A percentile compares a stretch with the other conserved stretches of the same genome.
These are phyloP conservation scores for Taenaris catops DNA, from an alignment of 2,888 invertebrate genomes.

Conservation along the genomic window DNA sequence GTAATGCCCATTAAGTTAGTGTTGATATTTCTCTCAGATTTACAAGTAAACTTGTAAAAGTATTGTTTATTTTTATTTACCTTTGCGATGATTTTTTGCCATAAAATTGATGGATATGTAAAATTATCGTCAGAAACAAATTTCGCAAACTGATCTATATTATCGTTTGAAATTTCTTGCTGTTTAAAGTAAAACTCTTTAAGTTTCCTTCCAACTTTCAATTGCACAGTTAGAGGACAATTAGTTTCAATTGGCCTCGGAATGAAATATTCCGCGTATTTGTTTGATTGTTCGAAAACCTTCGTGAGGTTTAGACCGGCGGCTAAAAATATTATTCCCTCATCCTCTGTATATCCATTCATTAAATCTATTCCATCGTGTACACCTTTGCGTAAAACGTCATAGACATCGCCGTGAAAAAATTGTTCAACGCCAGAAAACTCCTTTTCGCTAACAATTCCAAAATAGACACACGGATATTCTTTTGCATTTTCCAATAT, in stretches of 20 bases:
- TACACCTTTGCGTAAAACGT: slow-evolving; percentile 46
- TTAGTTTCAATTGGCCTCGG: slow-evolving; percentile 27
- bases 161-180: slow-evolving; percentile 45
- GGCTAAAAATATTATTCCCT: slow-evolving; percentile 66
- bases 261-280: slow-evolving; percentile 28
- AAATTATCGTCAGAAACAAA: slow-evolving; percentile 9
- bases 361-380: slow-evolving; percentile 81
- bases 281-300: slow-evolving; percentile 28
- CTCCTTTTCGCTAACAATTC: slow-evolving; percentile 39
- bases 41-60: slow-evolving; percentile 46
- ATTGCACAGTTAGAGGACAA: slow-evolving; percentile 25
- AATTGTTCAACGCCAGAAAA: slow-evolving; percentile 44
- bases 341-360: slow-evolving; percentile 84
- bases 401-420: slow-evolving; percentile 49
- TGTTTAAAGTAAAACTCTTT: slow-evolving; percentile 20
- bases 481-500: slow-evolving; percentile 27
- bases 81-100: slow-evolving; percentile 29
- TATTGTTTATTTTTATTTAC: slow-evolving; percentile 35
- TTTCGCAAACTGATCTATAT: slow-evolving; percentile 23
- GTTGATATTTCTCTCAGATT: slow-evolving; percentile 42
- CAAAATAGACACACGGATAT: slow-evolving; percentile 31
- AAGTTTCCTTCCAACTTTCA: slow-evolving; percentile 31
- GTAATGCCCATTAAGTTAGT: slow-evolving; percentile 20
- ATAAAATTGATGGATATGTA: slow-evolving; percentile 23
- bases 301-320: slow-evolving; percentile 22